Conservation (phyloP, 2,113 vertebrate species). For the Tyto alba region DNA sequence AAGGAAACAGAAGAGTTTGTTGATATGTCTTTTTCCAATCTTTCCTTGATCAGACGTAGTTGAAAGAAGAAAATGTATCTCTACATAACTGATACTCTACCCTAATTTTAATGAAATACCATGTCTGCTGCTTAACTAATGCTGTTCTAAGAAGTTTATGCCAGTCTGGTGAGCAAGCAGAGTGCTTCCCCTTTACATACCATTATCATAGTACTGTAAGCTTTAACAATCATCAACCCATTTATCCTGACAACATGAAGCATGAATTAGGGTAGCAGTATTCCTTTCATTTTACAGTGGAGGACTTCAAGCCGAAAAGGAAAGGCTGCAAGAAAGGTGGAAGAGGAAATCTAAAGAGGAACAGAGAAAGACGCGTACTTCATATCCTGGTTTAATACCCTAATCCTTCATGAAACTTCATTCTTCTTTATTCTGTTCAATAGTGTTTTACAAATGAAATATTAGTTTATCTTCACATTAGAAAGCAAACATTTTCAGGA, state of each 20-base stretch:
- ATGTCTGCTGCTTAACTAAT: not conserved
- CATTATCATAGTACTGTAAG: not conserved
- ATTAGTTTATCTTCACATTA: not conserved
- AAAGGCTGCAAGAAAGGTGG: not conserved
- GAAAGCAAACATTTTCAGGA: not conserved
- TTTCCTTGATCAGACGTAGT: not conserved
- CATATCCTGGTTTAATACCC: not conserved
- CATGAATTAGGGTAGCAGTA: not conserved
- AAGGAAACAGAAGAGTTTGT: slow-evolving; percentile 37
- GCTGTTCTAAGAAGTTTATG: not conserved
- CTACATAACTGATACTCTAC: not conserved
- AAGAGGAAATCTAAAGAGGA: not conserved
- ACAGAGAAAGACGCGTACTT: not conserved
- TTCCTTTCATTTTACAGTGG: not conserved
- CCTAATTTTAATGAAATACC: not conserved
- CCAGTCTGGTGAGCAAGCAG: not conserved
- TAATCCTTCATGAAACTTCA: not conserved
- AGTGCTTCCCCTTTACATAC: not conserved
- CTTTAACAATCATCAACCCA: not conserved
- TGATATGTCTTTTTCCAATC: not conserved
- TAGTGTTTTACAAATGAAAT: not conserved
- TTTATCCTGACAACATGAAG: not conserved
- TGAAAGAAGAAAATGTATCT: not conserved
- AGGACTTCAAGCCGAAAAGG: not conserved
- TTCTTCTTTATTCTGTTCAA: not conserved